Conservation (phyloP, 2,888 invertebrate species). For the Quadroppia sp. region DNA sequence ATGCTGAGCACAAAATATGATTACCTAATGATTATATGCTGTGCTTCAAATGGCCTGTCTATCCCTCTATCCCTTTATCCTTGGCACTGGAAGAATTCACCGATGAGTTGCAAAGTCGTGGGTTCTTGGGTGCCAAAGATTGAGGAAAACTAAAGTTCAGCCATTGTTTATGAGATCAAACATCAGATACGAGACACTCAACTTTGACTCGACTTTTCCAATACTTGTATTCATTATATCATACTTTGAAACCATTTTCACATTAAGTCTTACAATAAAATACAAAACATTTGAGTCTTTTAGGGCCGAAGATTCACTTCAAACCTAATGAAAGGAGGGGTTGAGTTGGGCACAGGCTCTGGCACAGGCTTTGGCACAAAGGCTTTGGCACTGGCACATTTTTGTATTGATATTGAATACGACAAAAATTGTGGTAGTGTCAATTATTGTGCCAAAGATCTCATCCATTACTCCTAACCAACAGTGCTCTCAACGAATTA, state of each 20-base stretch:
- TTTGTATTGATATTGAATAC: conserved; percentile 46
- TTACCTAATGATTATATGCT: background rate
- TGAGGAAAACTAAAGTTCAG: conserved; percentile 51
- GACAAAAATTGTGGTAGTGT: conserved; percentile 48
- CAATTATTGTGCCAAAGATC: conserved; percentile 42
- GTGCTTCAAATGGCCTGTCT: background rate
- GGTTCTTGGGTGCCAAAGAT: conserved; percentile 65
- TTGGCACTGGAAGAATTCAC: conserved; percentile 69
- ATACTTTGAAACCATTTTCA: background rate
- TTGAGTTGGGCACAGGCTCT: background rate
- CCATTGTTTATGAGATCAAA: background rate
- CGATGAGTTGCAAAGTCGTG: conserved; percentile 61
- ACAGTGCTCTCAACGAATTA: too few species aligned
- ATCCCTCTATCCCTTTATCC: conserved; percentile 50
- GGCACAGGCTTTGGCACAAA: conserved; percentile 39
- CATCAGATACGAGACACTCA: background rate
- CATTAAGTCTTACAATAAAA: too few species aligned
- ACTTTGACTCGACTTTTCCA: too few species aligned
- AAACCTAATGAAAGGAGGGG: too few species aligned
- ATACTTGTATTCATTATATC: background rate
- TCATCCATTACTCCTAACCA: background rate
- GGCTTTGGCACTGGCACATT: conserved; percentile 48
- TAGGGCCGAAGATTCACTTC: too few species aligned
- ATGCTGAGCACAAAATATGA: background rate
- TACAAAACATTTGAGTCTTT: too few species aligned